A percentile compares a stretch with the other conserved stretches of the same genome.
phyloP scores from a whole-genome alignment of 2,797 vertebrate species.

The Gymnoscopelus braueri region DNA sequence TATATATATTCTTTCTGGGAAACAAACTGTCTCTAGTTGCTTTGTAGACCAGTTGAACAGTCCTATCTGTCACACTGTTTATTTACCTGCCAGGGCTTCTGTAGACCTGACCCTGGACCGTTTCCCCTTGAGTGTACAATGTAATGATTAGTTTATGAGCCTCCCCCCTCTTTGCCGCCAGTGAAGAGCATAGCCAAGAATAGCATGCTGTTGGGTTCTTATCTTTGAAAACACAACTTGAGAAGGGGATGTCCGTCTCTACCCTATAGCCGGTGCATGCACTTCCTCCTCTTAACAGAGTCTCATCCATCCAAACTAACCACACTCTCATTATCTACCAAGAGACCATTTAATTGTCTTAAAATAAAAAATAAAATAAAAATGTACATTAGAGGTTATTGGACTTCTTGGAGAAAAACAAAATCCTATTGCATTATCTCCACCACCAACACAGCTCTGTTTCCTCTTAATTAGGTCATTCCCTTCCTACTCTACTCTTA shows the following conservation, averaged over 20 bases:
- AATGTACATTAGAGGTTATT: background rate
- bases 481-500: background rate
- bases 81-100: background rate
- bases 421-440: background rate
- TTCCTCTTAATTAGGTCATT: background rate
- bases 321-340: background rate
- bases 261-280: background rate
- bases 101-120: constrained; percentile 15
- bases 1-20: no score
- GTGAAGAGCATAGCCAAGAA: constrained; percentile 66
- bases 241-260: constrained; percentile 34
- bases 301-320: constrained; percentile 15
- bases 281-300: constrained; percentile 41
- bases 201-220: constrained; percentile 63
- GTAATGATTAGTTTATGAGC: constrained; percentile 36
- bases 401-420: background rate
- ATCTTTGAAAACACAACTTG: constrained; percentile 66
- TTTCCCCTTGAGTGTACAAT: constrained; percentile 31
- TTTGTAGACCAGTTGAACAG: background rate
- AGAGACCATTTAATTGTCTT: background rate
- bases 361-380: background rate
- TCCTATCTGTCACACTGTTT: background rate
- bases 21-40: background rate
- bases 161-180: constrained; percentile 29
- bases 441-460: background rate